These are phyloP conservation scores for Oxytorus armatus DNA, from an alignment of 2,888 invertebrate genomes.

Conservation along the genomic window DNA sequence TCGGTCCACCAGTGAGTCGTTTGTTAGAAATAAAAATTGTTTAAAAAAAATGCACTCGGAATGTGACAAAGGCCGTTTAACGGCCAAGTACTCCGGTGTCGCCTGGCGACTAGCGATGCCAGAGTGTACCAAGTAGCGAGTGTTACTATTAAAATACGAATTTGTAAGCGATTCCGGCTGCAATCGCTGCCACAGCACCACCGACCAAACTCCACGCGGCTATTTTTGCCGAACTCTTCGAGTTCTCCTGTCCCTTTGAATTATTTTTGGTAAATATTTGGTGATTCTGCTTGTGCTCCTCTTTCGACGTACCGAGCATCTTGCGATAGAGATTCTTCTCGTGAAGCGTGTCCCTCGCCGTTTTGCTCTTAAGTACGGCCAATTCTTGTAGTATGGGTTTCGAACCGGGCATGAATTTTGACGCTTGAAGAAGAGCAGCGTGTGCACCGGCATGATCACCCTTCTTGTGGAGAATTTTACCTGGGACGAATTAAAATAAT, in stretches of 20 bases:
- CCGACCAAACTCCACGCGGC: constrained; percentile 89
- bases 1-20: background rate
- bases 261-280: constrained; percentile 43
- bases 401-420: constrained; percentile 88
- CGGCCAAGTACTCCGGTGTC: constrained; percentile 35
- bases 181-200: constrained; percentile 88
- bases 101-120: constrained; percentile 7
- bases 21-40: constrained; percentile 11
- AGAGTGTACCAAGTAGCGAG: too few relatives aligned
- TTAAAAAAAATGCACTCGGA: constrained; percentile 46
- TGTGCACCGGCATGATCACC: constrained; percentile 90
- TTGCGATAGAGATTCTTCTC: constrained; percentile 89
- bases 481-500: constrained; percentile 65
- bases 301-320: constrained; percentile 86
- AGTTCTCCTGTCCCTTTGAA: constrained; percentile 59
- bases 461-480: constrained; percentile 88
- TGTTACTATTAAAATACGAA: constrained; percentile 81
- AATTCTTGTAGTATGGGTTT: constrained; percentile 87
- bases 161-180: constrained; percentile 91
- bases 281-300: constrained; percentile 61
- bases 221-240: constrained; percentile 82
- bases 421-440: constrained; percentile 87
- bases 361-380: constrained; percentile 86
- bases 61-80: constrained; percentile 41
- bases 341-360: constrained; percentile 86